Evolutionary conservation across 2,797 vertebrate species (phyloP).

Genomic region (Arvicola amphibius): DNA sequence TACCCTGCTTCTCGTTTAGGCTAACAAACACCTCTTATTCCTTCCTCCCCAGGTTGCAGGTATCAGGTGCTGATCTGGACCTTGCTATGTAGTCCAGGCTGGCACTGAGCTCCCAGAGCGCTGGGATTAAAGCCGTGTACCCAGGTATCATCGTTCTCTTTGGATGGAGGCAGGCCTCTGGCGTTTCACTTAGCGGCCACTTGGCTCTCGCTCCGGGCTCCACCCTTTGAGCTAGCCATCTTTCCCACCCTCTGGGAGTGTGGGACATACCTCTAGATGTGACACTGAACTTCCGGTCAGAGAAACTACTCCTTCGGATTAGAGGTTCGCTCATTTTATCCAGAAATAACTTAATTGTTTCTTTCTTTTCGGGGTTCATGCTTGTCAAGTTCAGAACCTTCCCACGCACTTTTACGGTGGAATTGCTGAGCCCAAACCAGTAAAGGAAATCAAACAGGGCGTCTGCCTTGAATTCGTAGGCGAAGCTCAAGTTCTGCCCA

Average conservation of each 20-base stretch:
- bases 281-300: constrained; percentile 83
- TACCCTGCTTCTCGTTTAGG: not conserved
- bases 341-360: constrained; percentile 84
- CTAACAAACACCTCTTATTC: not conserved
- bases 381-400: constrained; percentile 85
- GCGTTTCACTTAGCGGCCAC: not conserved
- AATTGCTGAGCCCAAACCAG: constrained; percentile 86
- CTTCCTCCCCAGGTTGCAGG: not conserved
- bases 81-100: not conserved
- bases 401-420: constrained; percentile 80
- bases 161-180: not conserved
- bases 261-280: constrained; percentile 83
- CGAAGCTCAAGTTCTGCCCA: constrained; percentile 83
- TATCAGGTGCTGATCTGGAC: not conserved
- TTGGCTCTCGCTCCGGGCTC: not conserved
- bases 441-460: constrained; percentile 86
- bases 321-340: constrained; percentile 86
- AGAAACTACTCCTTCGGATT: constrained; percentile 80
- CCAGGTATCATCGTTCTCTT: not conserved
- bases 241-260: not conserved
- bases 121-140: not conserved
- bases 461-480: constrained; percentile 84
- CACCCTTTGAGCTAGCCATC: not conserved
- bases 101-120: not conserved
- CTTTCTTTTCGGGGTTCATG: constrained; percentile 83